Conservation (phyloP, 2,888 invertebrate genomes). For the Ischnura elegans region DNA sequence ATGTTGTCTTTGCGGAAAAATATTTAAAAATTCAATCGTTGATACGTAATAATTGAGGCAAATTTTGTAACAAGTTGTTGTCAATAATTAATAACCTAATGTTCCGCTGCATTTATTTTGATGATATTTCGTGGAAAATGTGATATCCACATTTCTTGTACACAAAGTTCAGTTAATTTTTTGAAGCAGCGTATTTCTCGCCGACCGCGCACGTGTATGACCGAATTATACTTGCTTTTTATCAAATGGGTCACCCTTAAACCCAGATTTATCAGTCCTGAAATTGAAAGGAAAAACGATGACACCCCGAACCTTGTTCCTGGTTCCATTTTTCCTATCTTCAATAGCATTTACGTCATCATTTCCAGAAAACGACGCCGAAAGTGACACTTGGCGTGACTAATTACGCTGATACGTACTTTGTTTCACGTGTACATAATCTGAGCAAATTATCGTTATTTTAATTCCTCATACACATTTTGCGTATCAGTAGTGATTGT, state of each 20-base stretch:
- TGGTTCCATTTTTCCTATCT: not conserved
- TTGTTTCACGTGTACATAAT: not conserved
- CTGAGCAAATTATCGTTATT: not conserved
- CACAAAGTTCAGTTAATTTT: too few species aligned
- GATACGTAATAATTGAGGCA: too few species aligned
- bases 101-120: too few species aligned
- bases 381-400: not conserved
- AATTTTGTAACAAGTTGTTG: too few species aligned
- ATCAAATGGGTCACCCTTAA: not conserved
- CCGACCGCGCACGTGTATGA: not conserved
- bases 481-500: not conserved
- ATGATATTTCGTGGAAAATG: too few species aligned
- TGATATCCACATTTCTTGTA: too few species aligned
- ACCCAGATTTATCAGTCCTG: not conserved
- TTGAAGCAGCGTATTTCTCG: too few species aligned
- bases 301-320: not conserved
- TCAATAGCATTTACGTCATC: not conserved
- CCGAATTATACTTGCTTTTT: not conserved
- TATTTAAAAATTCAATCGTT: too few species aligned
- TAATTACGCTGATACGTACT: not conserved
- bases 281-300: not conserved
- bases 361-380: not conserved
- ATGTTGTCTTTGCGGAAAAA: too few species aligned
- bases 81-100: too few species aligned
- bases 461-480: not conserved